Evolutionary conservation across 1,140 invertebrate species (phyloP), one percentile per base, ranked within the genome.

Genomic region (Drosophila kikkawai): DNA sequence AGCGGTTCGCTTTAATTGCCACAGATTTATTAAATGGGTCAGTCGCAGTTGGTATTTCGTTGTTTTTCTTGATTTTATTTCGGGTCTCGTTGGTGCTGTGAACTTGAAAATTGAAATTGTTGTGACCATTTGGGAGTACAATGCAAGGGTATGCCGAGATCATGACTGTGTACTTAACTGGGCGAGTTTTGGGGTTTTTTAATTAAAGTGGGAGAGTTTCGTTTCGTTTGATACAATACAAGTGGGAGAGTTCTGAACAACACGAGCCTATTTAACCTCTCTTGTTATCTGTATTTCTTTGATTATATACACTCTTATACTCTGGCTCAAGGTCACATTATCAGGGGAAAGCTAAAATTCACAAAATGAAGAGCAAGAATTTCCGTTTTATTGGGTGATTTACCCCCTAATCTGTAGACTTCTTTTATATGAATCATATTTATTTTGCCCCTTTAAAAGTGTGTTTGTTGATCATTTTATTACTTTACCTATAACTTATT

Each of bases 1-100:
- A 79, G 70, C 75, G 74, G 83, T 66, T 82, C 59, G 53, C 48
- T 80, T 71, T 87, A 87, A 87, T 87, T 87, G 78, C 77, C 75
- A 68, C 63, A 67, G 82, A 61, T 80, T 70, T 69, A 65, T 80
- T 66, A 85, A 86, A 86, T 86, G 70, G 82, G 82, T 85, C 82
- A 82, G 61, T 58, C 45, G 17, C 34, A 59, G 63, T 56, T 53
- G 67, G 69, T 45, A 29, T 50, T 77, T 50, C 4, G 7, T 4
- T 50, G 3, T n/a, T 51, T 34, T 22, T 42, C 42, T 59, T 13
- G 11, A 2, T 8, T 36, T 42, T 22, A 34, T 63, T 75, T 63
- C 22, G 59, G 47, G 42, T 61, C 13, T 59, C 26, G 34, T 50
- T 29, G 41, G 39, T 47, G 57, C 26, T 55, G 58, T 78, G 75